A percentile compares a stretch with the other conserved stretches of the same genome.
Conservation (phyloP, 1,140 invertebrate genomes). For the Olivierus martensii region DNA sequence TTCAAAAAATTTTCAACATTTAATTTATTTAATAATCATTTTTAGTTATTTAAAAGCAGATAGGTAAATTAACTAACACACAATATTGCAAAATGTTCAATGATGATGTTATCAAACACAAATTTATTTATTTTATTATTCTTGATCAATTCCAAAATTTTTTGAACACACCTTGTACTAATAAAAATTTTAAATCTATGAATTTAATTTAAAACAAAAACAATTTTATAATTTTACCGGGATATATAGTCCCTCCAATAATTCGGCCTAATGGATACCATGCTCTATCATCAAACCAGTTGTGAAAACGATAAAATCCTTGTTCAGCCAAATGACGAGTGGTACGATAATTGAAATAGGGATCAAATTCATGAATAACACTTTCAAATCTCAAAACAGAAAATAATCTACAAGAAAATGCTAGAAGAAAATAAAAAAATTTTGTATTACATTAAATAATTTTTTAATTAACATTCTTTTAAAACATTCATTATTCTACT, state of each 20-base stretch:
- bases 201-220: background rate
- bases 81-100: too few relatives aligned
- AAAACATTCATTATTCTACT: too few relatives aligned
- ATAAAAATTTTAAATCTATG: too few relatives aligned
- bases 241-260: constrained; percentile 95
- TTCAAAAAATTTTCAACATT: too few relatives aligned
- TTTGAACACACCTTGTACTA: too few relatives aligned
- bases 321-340: constrained; percentile 88
- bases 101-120: too few relatives aligned
- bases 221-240: constrained; percentile 37
- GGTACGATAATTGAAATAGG: constrained; percentile 96
- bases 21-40: too few relatives aligned
- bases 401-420: constrained; percentile 87
- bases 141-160: too few relatives aligned
- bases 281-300: constrained; percentile 98
- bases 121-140: too few relatives aligned
- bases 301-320: constrained; percentile 95
- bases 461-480: too few relatives aligned
- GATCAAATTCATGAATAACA: constrained; percentile 98
- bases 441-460: background rate
- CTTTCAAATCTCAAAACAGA: constrained; percentile 95
- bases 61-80: too few relatives aligned
- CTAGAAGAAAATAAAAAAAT: constrained; percentile 42
- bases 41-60: too few relatives aligned
- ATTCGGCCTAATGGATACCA: constrained; percentile 97